Conservation (phyloP, 2,797 vertebrate species). For the Oreochromis grahami region DNA sequence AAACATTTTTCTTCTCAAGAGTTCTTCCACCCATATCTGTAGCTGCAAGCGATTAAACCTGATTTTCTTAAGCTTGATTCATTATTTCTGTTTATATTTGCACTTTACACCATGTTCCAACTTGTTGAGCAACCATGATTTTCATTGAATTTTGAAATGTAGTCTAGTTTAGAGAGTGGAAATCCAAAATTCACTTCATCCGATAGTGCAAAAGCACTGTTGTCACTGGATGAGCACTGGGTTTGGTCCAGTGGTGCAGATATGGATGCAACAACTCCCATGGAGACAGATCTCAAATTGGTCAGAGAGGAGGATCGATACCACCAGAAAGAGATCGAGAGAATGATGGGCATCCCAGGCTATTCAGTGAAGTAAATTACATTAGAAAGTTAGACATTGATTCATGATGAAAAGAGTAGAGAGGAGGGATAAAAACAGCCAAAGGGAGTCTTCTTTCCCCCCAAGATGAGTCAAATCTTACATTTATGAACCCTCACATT, state of each 20-base stretch:
- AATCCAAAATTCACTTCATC: slow-evolving; percentile 8
- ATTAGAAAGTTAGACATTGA: slow-evolving; percentile 63
- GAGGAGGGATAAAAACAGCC: slow-evolving; percentile 12
- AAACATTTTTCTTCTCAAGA: neutral
- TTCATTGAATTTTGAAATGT: neutral
- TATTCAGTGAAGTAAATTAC: slow-evolving; percentile 65
- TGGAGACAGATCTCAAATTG: slow-evolving; percentile 63
- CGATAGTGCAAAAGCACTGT: slow-evolving; percentile 17
- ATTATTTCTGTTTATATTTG: neutral
- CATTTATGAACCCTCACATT: slow-evolving; percentile 17
- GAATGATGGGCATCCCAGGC: slow-evolving; percentile 64
- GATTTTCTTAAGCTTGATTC: neutral
- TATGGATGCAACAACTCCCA: slow-evolving; percentile 52
- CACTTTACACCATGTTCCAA: neutral
- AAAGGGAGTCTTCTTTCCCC: slow-evolving; percentile 12
- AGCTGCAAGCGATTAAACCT: neutral
- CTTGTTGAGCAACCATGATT: neutral
- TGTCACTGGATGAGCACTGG: slow-evolving; percentile 30
- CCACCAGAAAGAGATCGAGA: slow-evolving; percentile 54
- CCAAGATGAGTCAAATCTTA: slow-evolving; percentile 14
- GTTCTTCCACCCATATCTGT: neutral
- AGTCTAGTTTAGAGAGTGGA: neutral
- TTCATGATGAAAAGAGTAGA: slow-evolving; percentile 50
- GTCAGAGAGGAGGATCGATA: slow-evolving; percentile 62
- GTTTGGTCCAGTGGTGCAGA: slow-evolving; percentile 63